Conservation (phyloP, 2,888 invertebrate species). For the Xylota segnis region DNA sequence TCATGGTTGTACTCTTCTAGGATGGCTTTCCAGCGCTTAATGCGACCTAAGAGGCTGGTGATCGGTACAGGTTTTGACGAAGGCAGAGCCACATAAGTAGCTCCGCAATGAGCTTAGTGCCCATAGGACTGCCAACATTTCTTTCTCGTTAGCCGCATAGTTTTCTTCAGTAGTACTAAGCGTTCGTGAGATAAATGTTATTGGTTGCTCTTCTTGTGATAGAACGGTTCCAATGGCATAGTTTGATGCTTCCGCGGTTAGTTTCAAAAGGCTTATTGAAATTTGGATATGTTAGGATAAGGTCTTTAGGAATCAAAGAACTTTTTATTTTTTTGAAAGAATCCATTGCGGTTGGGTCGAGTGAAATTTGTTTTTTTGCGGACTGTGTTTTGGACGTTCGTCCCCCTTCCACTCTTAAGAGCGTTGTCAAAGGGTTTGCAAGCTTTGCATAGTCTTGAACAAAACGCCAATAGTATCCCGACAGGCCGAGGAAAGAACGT, state of each 20-base stretch:
- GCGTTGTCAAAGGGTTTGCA: no score
- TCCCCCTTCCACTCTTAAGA: no score
- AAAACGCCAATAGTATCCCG: no score
- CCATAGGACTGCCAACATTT: background rate
- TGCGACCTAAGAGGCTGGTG: background rate
- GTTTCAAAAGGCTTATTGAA: slow-evolving; percentile 2
- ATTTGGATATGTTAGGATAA: background rate
- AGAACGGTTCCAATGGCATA: background rate
- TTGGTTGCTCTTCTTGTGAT: background rate
- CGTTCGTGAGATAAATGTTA: background rate
- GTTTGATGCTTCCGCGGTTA: no score
- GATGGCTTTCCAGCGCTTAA: slow-evolving; percentile 11
- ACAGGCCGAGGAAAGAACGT: no score
- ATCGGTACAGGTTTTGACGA: background rate
- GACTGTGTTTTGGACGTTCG: no score
- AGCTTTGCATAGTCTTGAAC: no score
- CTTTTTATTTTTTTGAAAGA: slow-evolving; percentile 12
- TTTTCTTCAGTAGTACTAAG: background rate
- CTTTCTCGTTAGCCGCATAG: background rate
- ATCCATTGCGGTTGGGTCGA: background rate
- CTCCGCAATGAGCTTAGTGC: background rate
- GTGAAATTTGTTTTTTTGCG: no score
- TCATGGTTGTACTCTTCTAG: background rate
- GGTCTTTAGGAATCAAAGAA: background rate
- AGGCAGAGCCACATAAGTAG: slow-evolving; percentile 8